These are phyloP conservation scores for Drosophila asahinai DNA, from an alignment of 1,140 invertebrate species.

Conservation along the genomic window DNA sequence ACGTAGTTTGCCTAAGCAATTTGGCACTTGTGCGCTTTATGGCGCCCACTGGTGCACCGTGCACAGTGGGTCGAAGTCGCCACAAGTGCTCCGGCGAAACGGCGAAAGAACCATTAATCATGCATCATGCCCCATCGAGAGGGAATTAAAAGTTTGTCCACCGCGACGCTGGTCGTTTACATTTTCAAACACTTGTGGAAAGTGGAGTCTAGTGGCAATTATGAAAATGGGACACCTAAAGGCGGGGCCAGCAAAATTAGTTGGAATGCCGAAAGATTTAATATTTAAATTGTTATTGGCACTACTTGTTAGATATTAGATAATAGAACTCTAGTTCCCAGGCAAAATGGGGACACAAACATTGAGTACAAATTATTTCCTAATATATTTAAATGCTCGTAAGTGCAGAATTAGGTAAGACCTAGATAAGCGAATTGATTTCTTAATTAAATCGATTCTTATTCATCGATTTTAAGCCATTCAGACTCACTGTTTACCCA, in stretches of 20 bases:
- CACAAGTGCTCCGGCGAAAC: background rate
- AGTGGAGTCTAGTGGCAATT: background rate
- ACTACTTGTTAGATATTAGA: too few species aligned
- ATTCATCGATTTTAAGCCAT: background rate
- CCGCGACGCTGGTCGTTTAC: background rate
- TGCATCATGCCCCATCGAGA: background rate
- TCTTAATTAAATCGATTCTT: background rate
- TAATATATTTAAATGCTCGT: too few species aligned
- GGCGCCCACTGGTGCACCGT: slow-evolving; percentile 11
- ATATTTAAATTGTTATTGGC: background rate
- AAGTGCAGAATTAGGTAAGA: too few species aligned
- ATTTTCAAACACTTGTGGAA: background rate
- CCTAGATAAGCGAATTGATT: background rate
- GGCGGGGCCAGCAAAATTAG: background rate
- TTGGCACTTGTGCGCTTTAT: slow-evolving; percentile 77
- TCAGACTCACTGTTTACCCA: slow-evolving; percentile 15
- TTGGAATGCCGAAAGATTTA: background rate
- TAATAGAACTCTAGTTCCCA: too few species aligned
- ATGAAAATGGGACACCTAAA: background rate
- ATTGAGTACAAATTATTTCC: too few species aligned
- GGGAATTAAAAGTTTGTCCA: background rate
- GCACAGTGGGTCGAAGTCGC: slow-evolving; percentile 23
- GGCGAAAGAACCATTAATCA: slow-evolving; percentile 19
- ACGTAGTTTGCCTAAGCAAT: slow-evolving; percentile 77
- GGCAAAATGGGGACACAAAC: too few species aligned